Evolutionary conservation across 2,888 invertebrate species (phyloP).

Genomic region (Drosophila maculinotata): DNA sequence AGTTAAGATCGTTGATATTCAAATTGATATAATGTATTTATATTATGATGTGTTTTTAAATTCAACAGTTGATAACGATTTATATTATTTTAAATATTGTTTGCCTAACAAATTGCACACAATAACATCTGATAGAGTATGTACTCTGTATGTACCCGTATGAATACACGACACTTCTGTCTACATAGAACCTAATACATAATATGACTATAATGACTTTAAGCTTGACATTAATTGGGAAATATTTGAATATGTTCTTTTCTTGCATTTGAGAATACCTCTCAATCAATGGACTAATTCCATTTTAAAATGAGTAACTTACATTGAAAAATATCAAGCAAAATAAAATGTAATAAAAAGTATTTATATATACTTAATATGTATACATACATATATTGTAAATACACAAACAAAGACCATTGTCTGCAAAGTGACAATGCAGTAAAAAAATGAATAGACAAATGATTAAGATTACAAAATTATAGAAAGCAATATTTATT

Average conservation of each 20-base stretch:
- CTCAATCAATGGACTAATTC: conserved; percentile 2
- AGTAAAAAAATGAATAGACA: conserved; percentile 8
- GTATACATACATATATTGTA: conserved; percentile 10
- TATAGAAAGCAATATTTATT: conserved; percentile 49
- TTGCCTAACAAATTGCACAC: conserved; percentile 18
- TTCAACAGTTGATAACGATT: conserved; percentile 40
- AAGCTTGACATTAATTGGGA: conserved; percentile 8
- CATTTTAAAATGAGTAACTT: conserved; percentile 7
- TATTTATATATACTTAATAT: not conserved
- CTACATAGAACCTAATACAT: not conserved
- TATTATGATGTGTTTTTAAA: conserved; percentile 18
- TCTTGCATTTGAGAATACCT: not conserved
- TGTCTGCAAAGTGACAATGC: conserved; percentile 5
- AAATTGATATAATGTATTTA: conserved; percentile 31
- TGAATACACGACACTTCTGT: conserved; percentile 1
- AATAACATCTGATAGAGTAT: conserved; percentile 29
- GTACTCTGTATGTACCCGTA: not conserved
- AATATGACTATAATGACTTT: conserved; percentile 10
- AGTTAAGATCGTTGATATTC: conserved; percentile 31
- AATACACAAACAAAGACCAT: conserved; percentile 8
- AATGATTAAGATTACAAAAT: conserved; percentile 37
- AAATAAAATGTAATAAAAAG: not conserved
- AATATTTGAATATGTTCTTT: conserved; percentile 17
- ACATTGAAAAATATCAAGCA: no score
- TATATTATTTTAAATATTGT: conserved; percentile 10